Conservation (phyloP, 2,113 vertebrate species). For the Mus pahari region DNA sequence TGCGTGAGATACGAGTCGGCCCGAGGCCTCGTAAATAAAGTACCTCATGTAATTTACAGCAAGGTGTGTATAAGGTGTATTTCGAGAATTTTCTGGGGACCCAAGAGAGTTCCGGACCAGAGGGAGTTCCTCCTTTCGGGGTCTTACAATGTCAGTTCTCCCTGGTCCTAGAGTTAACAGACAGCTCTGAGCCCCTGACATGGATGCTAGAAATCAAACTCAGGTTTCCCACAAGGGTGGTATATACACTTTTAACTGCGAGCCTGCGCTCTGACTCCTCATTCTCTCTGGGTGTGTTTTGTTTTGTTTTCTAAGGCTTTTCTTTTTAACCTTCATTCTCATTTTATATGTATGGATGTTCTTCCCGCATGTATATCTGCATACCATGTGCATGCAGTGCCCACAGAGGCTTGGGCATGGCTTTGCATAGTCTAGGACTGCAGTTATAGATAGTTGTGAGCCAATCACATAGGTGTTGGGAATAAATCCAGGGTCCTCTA, state of each 20-base stretch:
- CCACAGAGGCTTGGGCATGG: neutral
- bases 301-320: neutral
- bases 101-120: too few relatives aligned
- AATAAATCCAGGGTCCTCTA: neutral
- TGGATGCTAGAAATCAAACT: neutral
- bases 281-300: neutral
- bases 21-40: too few relatives aligned
- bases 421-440: neutral
- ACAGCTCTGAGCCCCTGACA: neutral
- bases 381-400: neutral
- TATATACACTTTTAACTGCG: neutral
- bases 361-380: neutral
- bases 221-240: neutral
- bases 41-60: too few relatives aligned
- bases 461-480: neutral
- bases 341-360: neutral
- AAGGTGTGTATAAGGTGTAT: too few relatives aligned
- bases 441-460: neutral
- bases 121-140: too few relatives aligned
- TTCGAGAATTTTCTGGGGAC: too few relatives aligned
- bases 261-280: neutral
- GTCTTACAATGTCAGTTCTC: too few relatives aligned
- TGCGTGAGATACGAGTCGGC: too few relatives aligned
- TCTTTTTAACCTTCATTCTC: neutral
- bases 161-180: neutral